Conservation (phyloP, 2,888 invertebrate genomes). For the Shargacucullia verbasci region DNA sequence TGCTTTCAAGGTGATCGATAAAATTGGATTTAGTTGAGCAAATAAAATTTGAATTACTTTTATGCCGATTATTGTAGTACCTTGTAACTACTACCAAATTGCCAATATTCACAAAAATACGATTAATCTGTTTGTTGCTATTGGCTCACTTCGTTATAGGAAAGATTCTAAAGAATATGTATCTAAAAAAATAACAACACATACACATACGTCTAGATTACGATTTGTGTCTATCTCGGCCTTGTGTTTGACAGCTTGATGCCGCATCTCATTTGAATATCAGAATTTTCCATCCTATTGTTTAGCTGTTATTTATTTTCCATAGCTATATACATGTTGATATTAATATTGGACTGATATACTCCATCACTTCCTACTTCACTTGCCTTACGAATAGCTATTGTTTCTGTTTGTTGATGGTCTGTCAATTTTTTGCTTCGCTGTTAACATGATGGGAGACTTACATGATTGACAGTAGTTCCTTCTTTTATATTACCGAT, state of each 20-base stretch:
- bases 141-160: background rate
- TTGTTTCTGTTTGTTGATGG: conserved; percentile 44
- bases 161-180: too few relatives aligned
- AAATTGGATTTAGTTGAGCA: conserved; percentile 36
- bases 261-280: conserved; percentile 72
- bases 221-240: conserved; percentile 47
- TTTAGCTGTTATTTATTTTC: conserved; percentile 63
- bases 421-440: conserved; percentile 43
- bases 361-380: conserved; percentile 55
- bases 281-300: conserved; percentile 72
- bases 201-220: conserved; percentile 3
- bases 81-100: background rate
- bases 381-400: conserved; percentile 34
- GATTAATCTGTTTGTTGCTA: background rate
- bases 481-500: conserved; percentile 28
- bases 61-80: conserved; percentile 6
- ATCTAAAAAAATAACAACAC: background rate
- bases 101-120: background rate
- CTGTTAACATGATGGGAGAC: conserved; percentile 27
- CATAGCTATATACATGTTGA: conserved; percentile 45
- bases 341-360: conserved; percentile 54
- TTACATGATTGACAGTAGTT: conserved; percentile 36
- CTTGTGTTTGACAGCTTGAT: conserved; percentile 74
- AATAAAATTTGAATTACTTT: conserved; percentile 35
- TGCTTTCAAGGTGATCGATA: conserved; percentile 54